These are phyloP conservation scores for Corythoichthys intestinalis DNA, from an alignment of 2,113 vertebrate species.

Conservation along the genomic window DNA sequence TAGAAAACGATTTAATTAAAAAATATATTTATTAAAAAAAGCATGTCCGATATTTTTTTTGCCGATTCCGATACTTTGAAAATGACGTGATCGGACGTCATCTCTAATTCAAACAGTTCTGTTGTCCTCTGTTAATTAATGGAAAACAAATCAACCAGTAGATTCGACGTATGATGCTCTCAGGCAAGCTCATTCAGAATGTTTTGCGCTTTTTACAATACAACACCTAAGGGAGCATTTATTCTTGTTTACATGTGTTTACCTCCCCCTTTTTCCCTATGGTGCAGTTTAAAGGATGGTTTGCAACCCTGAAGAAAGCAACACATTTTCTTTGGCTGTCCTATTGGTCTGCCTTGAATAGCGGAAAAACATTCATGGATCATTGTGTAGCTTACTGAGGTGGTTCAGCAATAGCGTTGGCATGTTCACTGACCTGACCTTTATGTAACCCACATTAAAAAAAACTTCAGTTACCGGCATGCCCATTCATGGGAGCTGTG, in stretches of 20 bases:
- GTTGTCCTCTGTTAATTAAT: slow-evolving; percentile 14
- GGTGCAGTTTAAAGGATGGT: slow-evolving; percentile 37
- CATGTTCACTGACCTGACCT: slow-evolving; percentile 27
- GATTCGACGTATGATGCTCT: slow-evolving; percentile 17
- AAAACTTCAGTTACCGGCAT: slow-evolving; percentile 34
- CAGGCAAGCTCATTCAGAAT: not conserved
- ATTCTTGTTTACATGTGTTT: slow-evolving; percentile 25
- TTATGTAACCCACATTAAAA: slow-evolving; percentile 33
- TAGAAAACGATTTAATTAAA: too few relatives aligned
- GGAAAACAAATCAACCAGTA: slow-evolving; percentile 1
- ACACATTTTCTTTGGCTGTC: slow-evolving; percentile 22
- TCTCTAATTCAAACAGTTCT: slow-evolving; percentile 2
- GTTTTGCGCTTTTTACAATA: not conserved
- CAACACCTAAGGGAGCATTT: slow-evolving; percentile 7
- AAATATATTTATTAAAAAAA: too few relatives aligned
- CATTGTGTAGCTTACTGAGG: slow-evolving; percentile 19
- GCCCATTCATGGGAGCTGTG: slow-evolving; percentile 16
- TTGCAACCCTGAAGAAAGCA: slow-evolving; percentile 29
- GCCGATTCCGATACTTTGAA: too few relatives aligned
- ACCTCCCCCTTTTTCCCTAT: slow-evolving; percentile 27
- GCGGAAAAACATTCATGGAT: slow-evolving; percentile 32
- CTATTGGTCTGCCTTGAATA: slow-evolving; percentile 7
- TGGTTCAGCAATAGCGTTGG: slow-evolving; percentile 2
- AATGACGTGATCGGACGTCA: too few relatives aligned
- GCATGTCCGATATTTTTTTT: too few relatives aligned